These are phyloP conservation scores for Phenacoccus solenopsis DNA, from an alignment of 1,140 invertebrate genomes.

Conservation along the genomic window DNA sequence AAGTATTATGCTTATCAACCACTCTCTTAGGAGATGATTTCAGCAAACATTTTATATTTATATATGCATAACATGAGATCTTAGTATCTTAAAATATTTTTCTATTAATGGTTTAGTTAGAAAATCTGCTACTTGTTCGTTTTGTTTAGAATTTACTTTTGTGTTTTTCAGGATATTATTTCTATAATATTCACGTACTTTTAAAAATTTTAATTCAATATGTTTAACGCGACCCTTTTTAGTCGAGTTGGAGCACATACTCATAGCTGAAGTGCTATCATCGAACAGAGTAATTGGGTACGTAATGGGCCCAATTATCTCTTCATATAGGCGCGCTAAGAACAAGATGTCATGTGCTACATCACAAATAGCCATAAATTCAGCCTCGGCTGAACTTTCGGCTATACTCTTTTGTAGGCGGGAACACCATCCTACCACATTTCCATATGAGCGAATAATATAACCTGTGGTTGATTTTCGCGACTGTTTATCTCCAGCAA, in stretches of 20 bases:
- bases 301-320: neutral
- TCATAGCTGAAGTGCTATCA: constrained; percentile 27
- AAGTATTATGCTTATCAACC: neutral
- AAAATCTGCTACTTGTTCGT: constrained; percentile 19
- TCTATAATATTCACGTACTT: constrained; percentile 23
- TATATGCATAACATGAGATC: neutral
- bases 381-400: constrained; percentile 21
- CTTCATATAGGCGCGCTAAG: constrained; percentile 16
- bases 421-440: constrained; percentile 29
- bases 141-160: constrained; percentile 13
- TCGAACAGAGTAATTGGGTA: constrained; percentile 13
- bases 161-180: neutral
- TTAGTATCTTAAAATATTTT: neutral
- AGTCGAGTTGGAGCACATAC: constrained; percentile 32
- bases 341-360: constrained; percentile 18
- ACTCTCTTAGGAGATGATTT: neutral
- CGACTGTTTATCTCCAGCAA: constrained; percentile 25
- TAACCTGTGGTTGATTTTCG: constrained; percentile 31
- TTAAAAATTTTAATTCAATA: constrained; percentile 31
- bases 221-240: constrained; percentile 31
- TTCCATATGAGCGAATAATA: constrained; percentile 26
- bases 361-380: constrained; percentile 22
- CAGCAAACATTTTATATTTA: neutral
- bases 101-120: constrained; percentile 19
- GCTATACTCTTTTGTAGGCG: constrained; percentile 20